These are phyloP conservation scores for Malthinus flaveolus DNA, from an alignment of 2,888 invertebrate genomes.

Conservation along the genomic window DNA sequence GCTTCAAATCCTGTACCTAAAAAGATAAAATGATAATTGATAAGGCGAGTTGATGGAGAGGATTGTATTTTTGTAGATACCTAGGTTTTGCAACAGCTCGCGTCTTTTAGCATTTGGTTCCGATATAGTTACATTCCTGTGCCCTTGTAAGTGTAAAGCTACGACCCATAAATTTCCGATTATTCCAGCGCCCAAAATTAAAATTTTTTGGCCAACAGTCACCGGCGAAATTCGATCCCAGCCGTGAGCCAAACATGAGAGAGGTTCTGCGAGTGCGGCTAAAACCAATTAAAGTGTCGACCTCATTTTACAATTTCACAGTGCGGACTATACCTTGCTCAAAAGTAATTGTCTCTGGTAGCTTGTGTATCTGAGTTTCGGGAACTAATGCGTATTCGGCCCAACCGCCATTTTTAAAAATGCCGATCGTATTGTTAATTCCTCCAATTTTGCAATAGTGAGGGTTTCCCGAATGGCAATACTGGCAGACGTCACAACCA, in stretches of 20 bases:
- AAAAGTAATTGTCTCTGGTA: conserved; percentile 61
- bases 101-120: conserved; percentile 63
- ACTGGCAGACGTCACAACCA: conserved; percentile 64
- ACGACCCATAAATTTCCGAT: conserved; percentile 73
- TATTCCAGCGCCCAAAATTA: conserved; percentile 72
- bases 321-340: conserved; percentile 58
- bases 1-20: conserved; percentile 65
- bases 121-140: conserved; percentile 68
- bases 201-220: conserved; percentile 62
- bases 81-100: conserved; percentile 57
- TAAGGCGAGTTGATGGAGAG: background rate
- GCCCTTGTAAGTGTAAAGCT: conserved; percentile 68
- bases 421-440: conserved; percentile 66
- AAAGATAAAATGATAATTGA: conserved; percentile 24
- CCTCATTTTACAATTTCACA: background rate
- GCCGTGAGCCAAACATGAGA: conserved; percentile 72
- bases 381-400: conserved; percentile 66
- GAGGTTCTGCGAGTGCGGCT: conserved; percentile 70
- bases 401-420: conserved; percentile 70
- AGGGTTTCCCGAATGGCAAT: conserved; percentile 66
- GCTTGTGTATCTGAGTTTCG: conserved; percentile 62
- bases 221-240: conserved; percentile 67
- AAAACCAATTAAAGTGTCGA: conserved; percentile 29
- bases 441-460: conserved; percentile 67
- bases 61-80: conserved; percentile 50